Evolutionary conservation across 2,797 vertebrate genomes (phyloP), one percentile per base, ranked within the genome.

Genomic region (Muraenolepis orangiensis): DNA sequence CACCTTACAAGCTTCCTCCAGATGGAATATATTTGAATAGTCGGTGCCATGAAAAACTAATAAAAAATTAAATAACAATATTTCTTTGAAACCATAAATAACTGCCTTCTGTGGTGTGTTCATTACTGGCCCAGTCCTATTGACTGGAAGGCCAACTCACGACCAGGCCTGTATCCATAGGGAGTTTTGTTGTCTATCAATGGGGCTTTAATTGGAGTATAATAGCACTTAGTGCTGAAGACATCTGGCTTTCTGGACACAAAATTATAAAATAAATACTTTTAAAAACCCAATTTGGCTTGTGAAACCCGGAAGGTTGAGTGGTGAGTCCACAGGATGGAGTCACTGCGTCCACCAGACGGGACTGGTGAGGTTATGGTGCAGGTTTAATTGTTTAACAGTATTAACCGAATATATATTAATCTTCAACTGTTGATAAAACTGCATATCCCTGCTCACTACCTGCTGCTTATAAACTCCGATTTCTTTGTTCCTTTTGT

Each of bases 181-280:
- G 3, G 32, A 34, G 3, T 34, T 34, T 34, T 34, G 8, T 34
- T 34, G 46, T 57, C 6, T 57, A 2, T 23, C 57, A 26, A 64
- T 64, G 57, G 57, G 57, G 7, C 1, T 64, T 64, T 26, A 2
- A 26, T 26, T 64, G 57, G 23, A 12, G 71, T 77, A 46, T 74
- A 69, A 75, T 40, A 71, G 76, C 64, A 71, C 78, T 76, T 34
- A 29, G 76, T 72, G 66, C n/a, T n/a, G 74, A 26, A 77, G n/a
- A n/a, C 23, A 2, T 77, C 30, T 64, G 51, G 16, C 20, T 78
- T 51, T 26, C 46, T 31, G 20, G 13, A 75, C 2, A 0, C 38
- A 42, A 7, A 30, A 30, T 7, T n/a, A 23, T n/a, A 57, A 8
- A 20, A 57, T 10, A 57, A n/a, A 18, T 8, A 57, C 32, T 12